A percentile compares a stretch with the other conserved stretches of the same genome.
Evolutionary conservation across 2,888 invertebrate species (phyloP).

Genomic region (Anorthoa munda): DNA sequence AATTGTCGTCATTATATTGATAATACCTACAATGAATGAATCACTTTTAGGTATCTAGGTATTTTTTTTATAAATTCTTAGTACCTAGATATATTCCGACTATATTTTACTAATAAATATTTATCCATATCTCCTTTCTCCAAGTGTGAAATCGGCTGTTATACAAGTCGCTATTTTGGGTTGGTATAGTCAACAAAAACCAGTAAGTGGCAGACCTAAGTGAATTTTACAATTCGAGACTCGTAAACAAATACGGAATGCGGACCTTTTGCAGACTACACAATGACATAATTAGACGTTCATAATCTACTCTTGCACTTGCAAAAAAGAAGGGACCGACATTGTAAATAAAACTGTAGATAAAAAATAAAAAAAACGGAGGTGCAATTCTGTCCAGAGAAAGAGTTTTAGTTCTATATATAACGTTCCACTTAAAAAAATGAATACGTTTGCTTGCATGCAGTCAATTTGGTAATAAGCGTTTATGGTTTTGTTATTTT

Average conservation of each 20-base stretch:
- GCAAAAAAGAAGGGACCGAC: neutral
- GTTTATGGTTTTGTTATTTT: too few relatives aligned
- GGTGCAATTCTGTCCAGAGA: neutral
- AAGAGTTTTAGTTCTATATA: neutral
- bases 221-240: conserved; percentile 57
- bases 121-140: conserved; percentile 29
- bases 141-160: conserved; percentile 51
- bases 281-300: conserved; percentile 25
- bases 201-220: conserved; percentile 28
- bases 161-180: conserved; percentile 31
- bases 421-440: neutral
- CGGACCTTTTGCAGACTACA: conserved; percentile 55
- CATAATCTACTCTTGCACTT: neutral
- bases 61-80: conserved; percentile 13
- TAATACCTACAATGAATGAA: conserved; percentile 38
- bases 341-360: neutral
- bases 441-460: neutral
- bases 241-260: conserved; percentile 59
- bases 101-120: conserved; percentile 22
- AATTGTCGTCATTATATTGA: conserved; percentile 29
- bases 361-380: too few relatives aligned
- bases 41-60: conserved; percentile 1
- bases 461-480: too few relatives aligned
- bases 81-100: neutral
- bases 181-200: conserved; percentile 43